Evolutionary conservation across 2,888 invertebrate genomes (phyloP).

Genomic region (Ferrisia virgata): DNA sequence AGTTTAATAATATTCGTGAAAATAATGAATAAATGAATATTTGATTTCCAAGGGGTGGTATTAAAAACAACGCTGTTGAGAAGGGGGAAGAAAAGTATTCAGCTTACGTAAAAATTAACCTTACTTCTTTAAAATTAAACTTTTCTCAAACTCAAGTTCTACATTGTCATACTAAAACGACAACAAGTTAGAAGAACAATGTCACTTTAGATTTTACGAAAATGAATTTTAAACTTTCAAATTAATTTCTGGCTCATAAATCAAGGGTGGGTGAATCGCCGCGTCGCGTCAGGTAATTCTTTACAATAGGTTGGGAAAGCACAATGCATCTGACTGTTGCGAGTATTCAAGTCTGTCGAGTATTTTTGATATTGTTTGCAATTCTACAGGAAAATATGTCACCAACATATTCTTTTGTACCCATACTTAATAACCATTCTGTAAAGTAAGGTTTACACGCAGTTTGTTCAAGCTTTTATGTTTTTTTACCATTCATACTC

Average conservation of each 20-base stretch:
- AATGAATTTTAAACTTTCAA: constrained; percentile 1
- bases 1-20: not conserved
- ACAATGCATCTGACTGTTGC: not conserved
- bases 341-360: not conserved
- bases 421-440: not conserved
- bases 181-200: not conserved
- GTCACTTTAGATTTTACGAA: not conserved
- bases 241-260: not conserved
- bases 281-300: not conserved
- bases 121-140: not conserved
- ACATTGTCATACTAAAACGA: not conserved
- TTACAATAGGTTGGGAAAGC: not conserved
- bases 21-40: not conserved
- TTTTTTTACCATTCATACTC: too few species aligned
- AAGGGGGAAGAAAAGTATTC: not conserved
- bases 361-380: not conserved
- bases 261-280: not conserved
- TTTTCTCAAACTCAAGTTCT: not conserved
- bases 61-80: not conserved
- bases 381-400: not conserved
- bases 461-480: not conserved
- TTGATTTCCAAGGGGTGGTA: not conserved
- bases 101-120: constrained; percentile 3
- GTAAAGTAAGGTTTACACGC: not conserved
- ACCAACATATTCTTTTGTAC: not conserved